Evolutionary conservation across 2,797 vertebrate genomes (phyloP), one percentile per base, ranked within the genome.

Genomic region (Garrulus glandarius): DNA sequence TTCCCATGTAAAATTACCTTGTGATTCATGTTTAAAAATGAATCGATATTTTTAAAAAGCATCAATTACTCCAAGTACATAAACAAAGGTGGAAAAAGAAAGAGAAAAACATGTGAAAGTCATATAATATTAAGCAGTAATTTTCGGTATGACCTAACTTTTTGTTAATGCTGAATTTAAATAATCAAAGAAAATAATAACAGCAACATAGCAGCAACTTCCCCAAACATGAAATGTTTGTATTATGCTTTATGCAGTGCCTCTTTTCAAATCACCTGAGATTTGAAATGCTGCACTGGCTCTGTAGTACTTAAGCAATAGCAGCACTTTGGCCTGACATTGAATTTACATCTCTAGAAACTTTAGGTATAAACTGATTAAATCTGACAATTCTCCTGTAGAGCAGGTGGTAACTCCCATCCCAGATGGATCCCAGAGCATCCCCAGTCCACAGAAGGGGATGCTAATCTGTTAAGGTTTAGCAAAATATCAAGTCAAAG

Each of bases 331-430:
- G 65, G 47, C 63, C 47, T 80, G 81, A 70, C 57, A n/a, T 2
- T 81, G 89, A 65, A 85, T 95, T 93, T 90, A 39, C 52, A 43
- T 68, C 63, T 90, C 59, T 50, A 64, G 83, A 82, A 86, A 55
- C 47, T 53, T 72, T 76, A 53, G 74, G 39, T 82, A 53, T 63
- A 52, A 95, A 67, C 32, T 74, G 83, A 92, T 94, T 39, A 53
- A 86, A 84, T 60, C 77, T 94, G 96, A 57, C 77, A 88, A 74
- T 79, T 84, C 70, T 94, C 22, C 82, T 79, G 87, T 68, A 69
- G 44, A 90, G 61, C 70, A 77, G 74, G 63, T 79, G 76, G 70
- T 84, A 75, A 68, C 36, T 16, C 63, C 52, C 67, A 49, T 13
- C 3, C 4, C 70, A 78, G 79, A 74, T 29, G 24, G 12, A 61